Conservation (phyloP, 2,113 vertebrate species). For the Antechinus flavipes region DNA sequence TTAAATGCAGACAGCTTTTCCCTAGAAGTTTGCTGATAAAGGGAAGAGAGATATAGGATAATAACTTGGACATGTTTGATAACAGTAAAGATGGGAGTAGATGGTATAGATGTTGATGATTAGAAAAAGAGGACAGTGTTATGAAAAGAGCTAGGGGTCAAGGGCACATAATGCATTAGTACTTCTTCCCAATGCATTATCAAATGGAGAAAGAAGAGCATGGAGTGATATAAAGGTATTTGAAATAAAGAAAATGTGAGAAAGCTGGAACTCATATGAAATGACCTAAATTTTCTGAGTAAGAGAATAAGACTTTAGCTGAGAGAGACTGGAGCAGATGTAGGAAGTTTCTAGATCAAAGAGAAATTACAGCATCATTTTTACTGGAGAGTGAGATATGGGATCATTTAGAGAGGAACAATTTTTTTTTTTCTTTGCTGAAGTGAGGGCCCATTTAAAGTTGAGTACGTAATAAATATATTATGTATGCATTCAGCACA, state of each 20-base stretch:
- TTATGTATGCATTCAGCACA: neutral
- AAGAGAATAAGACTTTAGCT: neutral
- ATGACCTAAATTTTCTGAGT: neutral
- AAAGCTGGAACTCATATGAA: neutral
- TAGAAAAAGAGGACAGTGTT: neutral
- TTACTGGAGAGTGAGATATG: neutral
- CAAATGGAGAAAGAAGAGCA: neutral
- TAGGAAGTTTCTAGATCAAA: neutral
- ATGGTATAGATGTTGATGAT: neutral
- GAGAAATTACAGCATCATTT: neutral
- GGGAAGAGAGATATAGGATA: neutral
- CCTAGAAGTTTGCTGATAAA: neutral
- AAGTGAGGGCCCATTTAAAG: neutral
- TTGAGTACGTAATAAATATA: neutral
- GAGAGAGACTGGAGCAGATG: neutral
- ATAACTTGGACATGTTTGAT: neutral
- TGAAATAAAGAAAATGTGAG: neutral
- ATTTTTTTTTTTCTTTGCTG: neutral
- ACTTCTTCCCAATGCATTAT: no score
- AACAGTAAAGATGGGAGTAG: neutral
- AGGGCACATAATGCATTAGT: neutral
- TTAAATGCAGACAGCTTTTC: neutral
- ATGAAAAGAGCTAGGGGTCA: neutral
- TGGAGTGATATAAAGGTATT: neutral
- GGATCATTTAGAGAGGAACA: neutral